Evolutionary conservation across 2,113 vertebrate genomes (phyloP).

Genomic region (Microtus pennsylvanicus): DNA sequence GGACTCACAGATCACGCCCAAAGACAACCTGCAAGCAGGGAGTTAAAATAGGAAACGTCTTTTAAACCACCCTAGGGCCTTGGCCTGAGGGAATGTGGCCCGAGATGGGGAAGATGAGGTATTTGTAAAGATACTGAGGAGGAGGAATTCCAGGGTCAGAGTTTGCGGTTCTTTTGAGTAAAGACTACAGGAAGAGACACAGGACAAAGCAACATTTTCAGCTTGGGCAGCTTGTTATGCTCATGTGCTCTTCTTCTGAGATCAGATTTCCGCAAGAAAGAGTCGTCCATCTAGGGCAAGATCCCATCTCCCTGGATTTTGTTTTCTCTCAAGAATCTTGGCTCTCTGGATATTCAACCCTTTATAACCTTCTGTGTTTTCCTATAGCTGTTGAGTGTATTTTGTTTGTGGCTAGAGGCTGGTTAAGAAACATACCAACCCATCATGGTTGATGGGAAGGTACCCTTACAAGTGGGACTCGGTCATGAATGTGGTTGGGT

Average conservation of each 20-base stretch:
- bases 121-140: not conserved
- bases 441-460: not conserved
- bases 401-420: not conserved
- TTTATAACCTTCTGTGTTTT: not conserved
- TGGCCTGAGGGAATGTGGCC: accelerated
- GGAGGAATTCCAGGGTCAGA: not conserved
- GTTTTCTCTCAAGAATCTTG: not conserved
- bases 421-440: not conserved
- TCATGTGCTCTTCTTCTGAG: not conserved
- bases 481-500: not conserved
- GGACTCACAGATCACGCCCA: not conserved
- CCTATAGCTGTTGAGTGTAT: not conserved
- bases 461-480: not conserved
- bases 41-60: not conserved
- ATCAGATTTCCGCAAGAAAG: not conserved
- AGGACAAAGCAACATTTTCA: not conserved
- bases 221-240: too few species aligned
- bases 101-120: not conserved
- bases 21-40: not conserved
- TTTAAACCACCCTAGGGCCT: not conserved
- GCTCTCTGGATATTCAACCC: not conserved
- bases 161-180: not conserved
- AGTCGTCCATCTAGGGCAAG: not conserved
- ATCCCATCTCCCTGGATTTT: not conserved
- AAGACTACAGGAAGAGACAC: not conserved